phyloP scores from a whole-genome alignment of 1,140 invertebrate genomes.

The Pomacea maculata region DNA sequence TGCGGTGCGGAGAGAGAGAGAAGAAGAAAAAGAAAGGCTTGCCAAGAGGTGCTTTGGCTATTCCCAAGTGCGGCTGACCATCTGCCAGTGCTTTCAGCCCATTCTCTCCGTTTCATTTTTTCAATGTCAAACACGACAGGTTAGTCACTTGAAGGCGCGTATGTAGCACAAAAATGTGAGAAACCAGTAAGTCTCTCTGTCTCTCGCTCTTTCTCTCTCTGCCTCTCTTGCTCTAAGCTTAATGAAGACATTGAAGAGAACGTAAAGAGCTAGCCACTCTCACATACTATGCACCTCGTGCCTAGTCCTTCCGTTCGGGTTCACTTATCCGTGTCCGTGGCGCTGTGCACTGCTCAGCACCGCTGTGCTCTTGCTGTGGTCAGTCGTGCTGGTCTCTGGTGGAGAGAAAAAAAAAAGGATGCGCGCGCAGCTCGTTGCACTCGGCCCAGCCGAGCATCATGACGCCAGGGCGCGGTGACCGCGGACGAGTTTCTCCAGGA shows the following conservation, averaged over 20 bases:
- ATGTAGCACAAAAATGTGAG: background rate
- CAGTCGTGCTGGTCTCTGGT: background rate
- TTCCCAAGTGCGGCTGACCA: background rate
- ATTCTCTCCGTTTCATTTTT: background rate
- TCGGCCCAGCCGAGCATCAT: constrained; percentile 1
- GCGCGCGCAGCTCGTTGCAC: background rate
- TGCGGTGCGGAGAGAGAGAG: too few species aligned
- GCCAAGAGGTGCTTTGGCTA: background rate
- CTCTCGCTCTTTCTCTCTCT: background rate
- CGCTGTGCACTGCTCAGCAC: too few species aligned
- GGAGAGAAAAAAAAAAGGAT: background rate
- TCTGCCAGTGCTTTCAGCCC: background rate
- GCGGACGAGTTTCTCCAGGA: constrained; percentile 84
- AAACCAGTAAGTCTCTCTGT: background rate
- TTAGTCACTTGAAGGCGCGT: background rate
- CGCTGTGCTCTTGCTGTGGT: background rate
- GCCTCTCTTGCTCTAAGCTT: background rate
- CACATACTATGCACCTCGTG: too few species aligned
- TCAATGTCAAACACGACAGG: background rate
- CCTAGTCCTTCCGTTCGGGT: too few species aligned
- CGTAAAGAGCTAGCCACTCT: too few species aligned
- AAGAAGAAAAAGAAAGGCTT: too few species aligned
- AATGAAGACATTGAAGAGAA: too few species aligned
- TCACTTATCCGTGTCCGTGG: too few species aligned
- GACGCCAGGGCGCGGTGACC: constrained; percentile 49